Evolutionary conservation across 2,888 invertebrate species (phyloP).

Genomic region (Coelinius sp.): DNA sequence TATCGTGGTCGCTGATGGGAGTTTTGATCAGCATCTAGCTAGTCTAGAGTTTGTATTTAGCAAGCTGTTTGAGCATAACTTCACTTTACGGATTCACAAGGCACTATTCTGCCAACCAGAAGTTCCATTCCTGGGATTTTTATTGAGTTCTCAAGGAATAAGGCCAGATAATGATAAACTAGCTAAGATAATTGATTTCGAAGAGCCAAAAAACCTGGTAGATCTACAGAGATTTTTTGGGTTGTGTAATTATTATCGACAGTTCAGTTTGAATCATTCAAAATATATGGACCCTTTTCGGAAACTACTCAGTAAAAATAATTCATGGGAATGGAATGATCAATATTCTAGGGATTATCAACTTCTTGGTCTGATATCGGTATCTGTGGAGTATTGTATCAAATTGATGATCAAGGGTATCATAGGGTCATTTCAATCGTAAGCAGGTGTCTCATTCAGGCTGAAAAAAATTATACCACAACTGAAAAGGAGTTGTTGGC

Average conservation of each 20-base stretch:
- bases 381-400: constrained; percentile 48
- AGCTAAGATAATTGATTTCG: constrained; percentile 52
- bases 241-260: constrained; percentile 45
- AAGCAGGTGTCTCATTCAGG: constrained; percentile 44
- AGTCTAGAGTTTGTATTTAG: constrained; percentile 47
- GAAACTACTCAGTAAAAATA: constrained; percentile 40
- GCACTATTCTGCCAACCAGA: constrained; percentile 43
- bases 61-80: constrained; percentile 34
- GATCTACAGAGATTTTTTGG: constrained; percentile 52
- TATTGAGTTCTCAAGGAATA: constrained; percentile 34
- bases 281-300: constrained; percentile 41
- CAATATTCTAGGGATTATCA: constrained; percentile 42
- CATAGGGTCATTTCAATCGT: constrained; percentile 43
- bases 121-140: constrained; percentile 48
- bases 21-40: constrained; percentile 47
- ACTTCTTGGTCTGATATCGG: constrained; percentile 37
- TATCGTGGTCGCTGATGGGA: constrained; percentile 41
- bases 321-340: constrained; percentile 43
- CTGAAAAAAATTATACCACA: constrained; percentile 48
- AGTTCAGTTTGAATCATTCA: constrained; percentile 40
- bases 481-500: constrained; percentile 53
- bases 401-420: constrained; percentile 29
- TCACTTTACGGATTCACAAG: constrained; percentile 48
- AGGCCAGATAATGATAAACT: constrained; percentile 43
- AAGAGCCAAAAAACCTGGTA: constrained; percentile 50